A percentile compares a stretch with the other conserved stretches of the same genome.
These are phyloP conservation scores for Eristalis tenax DNA, from an alignment of 2,888 invertebrate genomes.

Conservation along the genomic window DNA sequence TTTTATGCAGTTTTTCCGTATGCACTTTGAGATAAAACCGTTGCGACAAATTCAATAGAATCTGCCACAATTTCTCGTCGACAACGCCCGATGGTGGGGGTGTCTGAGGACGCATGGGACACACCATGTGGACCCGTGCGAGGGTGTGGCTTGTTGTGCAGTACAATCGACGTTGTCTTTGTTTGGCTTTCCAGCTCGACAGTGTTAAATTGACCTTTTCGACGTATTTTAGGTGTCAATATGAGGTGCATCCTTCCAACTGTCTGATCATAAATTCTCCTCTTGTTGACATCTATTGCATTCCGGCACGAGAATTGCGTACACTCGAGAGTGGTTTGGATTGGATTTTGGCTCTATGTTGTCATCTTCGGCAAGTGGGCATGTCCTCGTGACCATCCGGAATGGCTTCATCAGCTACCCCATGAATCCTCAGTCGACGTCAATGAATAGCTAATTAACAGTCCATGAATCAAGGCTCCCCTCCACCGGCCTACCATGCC, in stretches of 20 bases:
- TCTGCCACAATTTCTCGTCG: conserved; percentile 17
- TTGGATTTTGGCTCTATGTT: neutral
- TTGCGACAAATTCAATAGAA: conserved; percentile 58
- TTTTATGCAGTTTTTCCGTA: conserved; percentile 39
- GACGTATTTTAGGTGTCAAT: conserved; percentile 33
- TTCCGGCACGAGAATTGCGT: conserved; percentile 2
- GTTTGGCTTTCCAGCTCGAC: conserved; percentile 2
- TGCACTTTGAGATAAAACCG: conserved; percentile 45
- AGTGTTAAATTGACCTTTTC: conserved; percentile 35
- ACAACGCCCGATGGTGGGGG: neutral
- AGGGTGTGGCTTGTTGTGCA: neutral
- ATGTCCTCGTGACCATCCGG: too few relatives aligned
- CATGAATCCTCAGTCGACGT: too few relatives aligned
- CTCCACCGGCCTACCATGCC: too few relatives aligned
- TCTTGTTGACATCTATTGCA: conserved; percentile 45
- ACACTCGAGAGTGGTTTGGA: too few relatives aligned
- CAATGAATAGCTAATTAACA: too few relatives aligned
- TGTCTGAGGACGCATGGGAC: neutral
- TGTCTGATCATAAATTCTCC: conserved; percentile 45
- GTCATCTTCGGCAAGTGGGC: neutral
- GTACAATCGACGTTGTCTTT: neutral
- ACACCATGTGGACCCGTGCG: too few relatives aligned
- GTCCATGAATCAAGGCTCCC: too few relatives aligned
- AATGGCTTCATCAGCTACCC: too few relatives aligned
- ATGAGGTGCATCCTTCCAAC: conserved; percentile 30